Base-by-base conservation (phyloP, 2,113 vertebrate species). In the Numida meleagris region DNA sequence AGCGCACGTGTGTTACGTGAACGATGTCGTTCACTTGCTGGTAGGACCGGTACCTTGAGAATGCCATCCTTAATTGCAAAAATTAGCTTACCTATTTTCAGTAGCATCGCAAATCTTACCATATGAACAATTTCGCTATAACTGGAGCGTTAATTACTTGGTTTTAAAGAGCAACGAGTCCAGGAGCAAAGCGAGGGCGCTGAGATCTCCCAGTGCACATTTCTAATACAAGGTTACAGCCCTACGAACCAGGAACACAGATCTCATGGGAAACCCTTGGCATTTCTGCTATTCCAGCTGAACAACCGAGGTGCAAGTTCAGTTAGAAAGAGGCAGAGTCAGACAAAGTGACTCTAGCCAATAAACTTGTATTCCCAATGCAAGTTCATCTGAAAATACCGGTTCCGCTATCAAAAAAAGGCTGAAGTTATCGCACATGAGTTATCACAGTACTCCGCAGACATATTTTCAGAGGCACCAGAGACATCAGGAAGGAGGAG, bases 381-480 rank as follows among this genome's bases (percentile, higher is more conserved):
- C 14, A 53, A 82, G 38, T 17, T 76, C n/a, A 67, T 86, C 90
- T 89, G 73, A 89, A 96, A 91, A 87, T 48, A 51, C 43, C n/a
- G 46, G 50, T 46, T 31, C 20, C 67, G 66, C n/a, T 73, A 67
- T 36, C 27, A 62, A 79, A 92, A 94, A 82, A 66, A 79, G 16
- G 36, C 76, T 94, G 79, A 80, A 91, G 89, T 87, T 70, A 89
- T 58, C 18, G 79, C 86, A 91, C 84, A 85, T 59, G 59, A 89
- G 63, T 83, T 91, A 80, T 43, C 57, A 57, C 85, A 51, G 75
- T n/a, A 72, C 57, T 88, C 88, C 72, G 76, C 65, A 93, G 91
- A 80, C 29, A 3, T 42, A 38, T 74, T 88, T 95, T 86, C 91
- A 95, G 89, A 96, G 36, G 78, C 89, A 93, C 89, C 68, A 74